Evolutionary conservation across 1,140 invertebrate species (phyloP).

Genomic region (Meloidogyne hapla): DNA sequence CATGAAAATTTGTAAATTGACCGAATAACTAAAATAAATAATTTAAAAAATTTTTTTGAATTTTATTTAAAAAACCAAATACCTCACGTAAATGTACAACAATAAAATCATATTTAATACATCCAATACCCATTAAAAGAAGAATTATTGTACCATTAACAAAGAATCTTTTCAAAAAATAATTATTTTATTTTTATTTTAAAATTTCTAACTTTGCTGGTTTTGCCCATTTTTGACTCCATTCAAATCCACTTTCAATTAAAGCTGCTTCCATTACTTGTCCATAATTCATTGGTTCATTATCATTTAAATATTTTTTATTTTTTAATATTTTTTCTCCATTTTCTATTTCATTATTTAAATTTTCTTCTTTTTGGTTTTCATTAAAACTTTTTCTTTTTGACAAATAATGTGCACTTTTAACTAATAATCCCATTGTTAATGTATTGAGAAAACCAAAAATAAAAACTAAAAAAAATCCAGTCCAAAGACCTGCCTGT

Average conservation of each 20-base stretch:
- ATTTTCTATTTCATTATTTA: neutral
- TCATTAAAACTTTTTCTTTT: constrained; percentile 23
- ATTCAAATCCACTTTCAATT: constrained; percentile 44
- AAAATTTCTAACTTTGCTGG: constrained; percentile 27
- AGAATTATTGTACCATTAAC: constrained; percentile 33
- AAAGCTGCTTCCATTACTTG: constrained; percentile 50
- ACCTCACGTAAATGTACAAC: constrained; percentile 42
- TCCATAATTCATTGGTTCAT: constrained; percentile 52
- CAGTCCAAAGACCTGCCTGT: constrained; percentile 52
- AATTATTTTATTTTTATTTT: neutral
- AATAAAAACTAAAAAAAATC: constrained; percentile 49
- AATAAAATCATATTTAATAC: constrained; percentile 57
- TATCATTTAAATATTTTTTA: constrained; percentile 32
- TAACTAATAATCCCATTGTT: constrained; percentile 53
- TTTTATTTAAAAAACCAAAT: neutral
- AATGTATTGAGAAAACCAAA: constrained; percentile 52
- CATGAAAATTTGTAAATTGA: constrained; percentile 37
- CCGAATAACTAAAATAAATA: constrained; percentile 43
- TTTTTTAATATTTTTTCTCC: neutral
- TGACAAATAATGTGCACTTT: constrained; percentile 52
- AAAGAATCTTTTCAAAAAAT: constrained; percentile 4
- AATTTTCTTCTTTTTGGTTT: neutral
- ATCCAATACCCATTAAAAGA: constrained; percentile 54
- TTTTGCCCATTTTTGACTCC: constrained; percentile 32
- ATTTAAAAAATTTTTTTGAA: neutral